Conservation (phyloP, 2,888 invertebrate species). For the Trissolcus brochymenae region DNA sequence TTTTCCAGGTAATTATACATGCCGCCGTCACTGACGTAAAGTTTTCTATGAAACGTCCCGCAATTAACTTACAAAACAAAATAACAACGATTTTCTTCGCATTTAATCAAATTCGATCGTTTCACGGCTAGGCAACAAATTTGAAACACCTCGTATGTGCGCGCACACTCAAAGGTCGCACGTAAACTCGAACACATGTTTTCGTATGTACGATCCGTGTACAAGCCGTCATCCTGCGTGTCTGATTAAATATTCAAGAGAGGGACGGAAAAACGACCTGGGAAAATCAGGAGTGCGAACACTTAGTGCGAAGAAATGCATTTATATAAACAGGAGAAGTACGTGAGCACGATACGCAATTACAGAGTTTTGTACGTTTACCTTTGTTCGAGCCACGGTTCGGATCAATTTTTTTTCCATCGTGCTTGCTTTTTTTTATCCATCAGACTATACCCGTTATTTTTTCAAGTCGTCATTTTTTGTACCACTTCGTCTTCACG, state of each 20-base stretch:
- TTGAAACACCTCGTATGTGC: slow-evolving; percentile 49
- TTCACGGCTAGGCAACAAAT: slow-evolving; percentile 34
- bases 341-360: slow-evolving; percentile 53
- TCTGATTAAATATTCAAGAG: slow-evolving; percentile 67
- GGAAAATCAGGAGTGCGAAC: slow-evolving; percentile 67
- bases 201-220: slow-evolving; percentile 45
- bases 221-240: slow-evolving; percentile 61
- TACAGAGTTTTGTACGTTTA: slow-evolving; percentile 25
- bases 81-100: slow-evolving; percentile 52
- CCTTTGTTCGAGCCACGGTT: slow-evolving; percentile 35
- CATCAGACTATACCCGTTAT: not conserved
- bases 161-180: slow-evolving; percentile 24
- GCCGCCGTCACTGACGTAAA: slow-evolving; percentile 4
- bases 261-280: slow-evolving; percentile 69
- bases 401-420: slow-evolving; percentile 33
- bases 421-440: slow-evolving; percentile 6
- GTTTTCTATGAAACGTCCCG: slow-evolving; percentile 27
- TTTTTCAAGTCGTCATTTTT: slow-evolving; percentile 24
- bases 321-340: slow-evolving; percentile 41
- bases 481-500: slow-evolving; percentile 3
- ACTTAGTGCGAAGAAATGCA: slow-evolving; percentile 55
- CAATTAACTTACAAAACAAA: slow-evolving; percentile 45
- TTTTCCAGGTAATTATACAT: slow-evolving; percentile 23
- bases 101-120: slow-evolving; percentile 54
- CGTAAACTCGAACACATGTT: slow-evolving; percentile 49